phyloP scores from a whole-genome alignment of 2,797 vertebrate species.

The Etheostoma perlongum region DNA sequence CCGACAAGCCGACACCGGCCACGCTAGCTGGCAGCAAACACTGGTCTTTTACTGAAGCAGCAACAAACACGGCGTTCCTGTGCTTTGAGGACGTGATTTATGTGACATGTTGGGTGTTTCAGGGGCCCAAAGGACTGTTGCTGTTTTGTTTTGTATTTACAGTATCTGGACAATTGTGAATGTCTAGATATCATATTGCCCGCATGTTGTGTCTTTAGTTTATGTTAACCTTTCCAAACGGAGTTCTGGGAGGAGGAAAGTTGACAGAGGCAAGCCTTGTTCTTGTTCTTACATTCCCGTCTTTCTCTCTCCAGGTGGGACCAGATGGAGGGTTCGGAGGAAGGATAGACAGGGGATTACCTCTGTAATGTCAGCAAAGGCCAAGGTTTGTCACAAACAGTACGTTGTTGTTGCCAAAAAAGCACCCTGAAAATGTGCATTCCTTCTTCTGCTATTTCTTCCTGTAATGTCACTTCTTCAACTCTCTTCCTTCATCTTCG shows the following conservation, averaged over 20 bases:
- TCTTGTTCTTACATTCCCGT: slow-evolving; percentile 66
- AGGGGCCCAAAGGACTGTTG: slow-evolving; percentile 51
- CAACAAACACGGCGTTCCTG: slow-evolving; percentile 74
- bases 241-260: slow-evolving; percentile 47
- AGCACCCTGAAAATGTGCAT: slow-evolving; percentile 4
- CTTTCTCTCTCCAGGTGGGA: slow-evolving; percentile 74
- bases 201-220: slow-evolving; percentile 77
- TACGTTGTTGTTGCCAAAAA: neutral
- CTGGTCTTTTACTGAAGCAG: slow-evolving; percentile 59
- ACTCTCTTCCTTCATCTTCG: neutral
- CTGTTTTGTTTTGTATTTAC: slow-evolving; percentile 64
- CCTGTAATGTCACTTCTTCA: neutral
- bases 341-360: slow-evolving; percentile 64
- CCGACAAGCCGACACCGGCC: slow-evolving; percentile 81
- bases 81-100: slow-evolving; percentile 80
- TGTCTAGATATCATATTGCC: slow-evolving; percentile 68
- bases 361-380: slow-evolving; percentile 68
- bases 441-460: neutral
- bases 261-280: slow-evolving; percentile 66
- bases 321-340: slow-evolving; percentile 73
- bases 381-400: slow-evolving; percentile 70
- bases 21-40: slow-evolving; percentile 67
- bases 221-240: slow-evolving; percentile 74
- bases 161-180: slow-evolving; percentile 69
- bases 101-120: slow-evolving; percentile 67